Evolutionary conservation across 1,140 invertebrate genomes (phyloP).

Genomic region (honey bee (Apis mellifera)): DNA sequence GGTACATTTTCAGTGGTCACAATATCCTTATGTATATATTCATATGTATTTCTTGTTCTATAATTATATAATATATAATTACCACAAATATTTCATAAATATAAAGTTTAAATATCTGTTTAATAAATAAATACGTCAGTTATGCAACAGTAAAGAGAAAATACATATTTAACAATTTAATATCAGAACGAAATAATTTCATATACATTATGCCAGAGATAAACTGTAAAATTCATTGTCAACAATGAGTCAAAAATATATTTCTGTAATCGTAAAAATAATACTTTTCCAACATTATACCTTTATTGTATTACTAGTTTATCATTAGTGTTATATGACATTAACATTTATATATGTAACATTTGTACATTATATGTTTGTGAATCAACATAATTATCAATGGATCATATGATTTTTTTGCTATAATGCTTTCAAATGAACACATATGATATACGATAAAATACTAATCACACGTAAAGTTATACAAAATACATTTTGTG

Average conservation of each 20-base stretch:
- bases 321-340: conserved; percentile 44
- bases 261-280: conserved; percentile 63
- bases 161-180: conserved; percentile 44
- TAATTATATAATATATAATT: conserved; percentile 29
- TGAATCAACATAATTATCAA: neutral
- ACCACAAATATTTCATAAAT: conserved; percentile 11
- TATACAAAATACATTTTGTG: conserved; percentile 12
- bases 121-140: conserved; percentile 26
- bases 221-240: conserved; percentile 76
- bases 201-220: conserved; percentile 63
- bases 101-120: conserved; percentile 28
- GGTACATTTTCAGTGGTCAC: conserved; percentile 61
- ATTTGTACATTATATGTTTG: conserved; percentile 50
- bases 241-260: conserved; percentile 79
- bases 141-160: conserved; percentile 37
- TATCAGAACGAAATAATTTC: conserved; percentile 54
- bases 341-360: conserved; percentile 23
- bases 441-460: conserved; percentile 24
- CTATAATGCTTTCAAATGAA: conserved; percentile 2
- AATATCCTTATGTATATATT: conserved; percentile 36
- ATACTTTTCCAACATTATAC: conserved; percentile 59
- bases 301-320: conserved; percentile 48
- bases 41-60: conserved; percentile 17
- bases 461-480: neutral
- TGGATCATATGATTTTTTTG: neutral